phyloP scores from a whole-genome alignment of 2,888 invertebrate species.

The Caenorhabditis macrosperma region DNA sequence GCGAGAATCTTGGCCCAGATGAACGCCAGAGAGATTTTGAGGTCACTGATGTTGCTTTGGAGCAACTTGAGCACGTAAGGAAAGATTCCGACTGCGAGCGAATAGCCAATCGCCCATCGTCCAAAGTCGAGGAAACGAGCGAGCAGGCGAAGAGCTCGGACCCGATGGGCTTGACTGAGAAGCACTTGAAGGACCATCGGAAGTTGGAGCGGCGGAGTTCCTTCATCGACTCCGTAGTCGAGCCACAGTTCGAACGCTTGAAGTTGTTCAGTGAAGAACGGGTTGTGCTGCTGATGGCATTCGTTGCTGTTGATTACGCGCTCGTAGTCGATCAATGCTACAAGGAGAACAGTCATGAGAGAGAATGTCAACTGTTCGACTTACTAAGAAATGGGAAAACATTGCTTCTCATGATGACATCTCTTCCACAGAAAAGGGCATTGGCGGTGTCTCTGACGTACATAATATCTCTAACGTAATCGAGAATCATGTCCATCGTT shows the following conservation, averaged over 20 bases:
- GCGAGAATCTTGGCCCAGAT: slow-evolving; percentile 98
- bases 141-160: slow-evolving; percentile 93
- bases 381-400: slow-evolving; percentile 48
- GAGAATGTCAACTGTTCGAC: not conserved
- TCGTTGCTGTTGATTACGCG: slow-evolving; percentile 32
- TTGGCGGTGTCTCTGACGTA: slow-evolving; percentile 30
- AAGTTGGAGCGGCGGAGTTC: slow-evolving; percentile 93
- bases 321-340: slow-evolving; percentile 50
- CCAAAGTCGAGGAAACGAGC: slow-evolving; percentile 95
- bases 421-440: slow-evolving; percentile 44
- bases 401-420: slow-evolving; percentile 43
- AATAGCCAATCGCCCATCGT: slow-evolving; percentile 90
- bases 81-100: slow-evolving; percentile 95
- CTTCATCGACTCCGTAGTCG: slow-evolving; percentile 86
- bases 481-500: slow-evolving; percentile 93
- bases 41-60: slow-evolving; percentile 87
- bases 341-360: not conserved
- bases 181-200: slow-evolving; percentile 94
- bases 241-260: slow-evolving; percentile 96
- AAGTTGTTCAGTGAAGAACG: slow-evolving; percentile 97
- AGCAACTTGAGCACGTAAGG: slow-evolving; percentile 94
- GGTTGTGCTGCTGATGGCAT: slow-evolving; percentile 82
- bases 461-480: slow-evolving; percentile 82
- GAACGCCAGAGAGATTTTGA: slow-evolving; percentile 93
- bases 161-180: slow-evolving; percentile 86